Evolutionary conservation across 2,113 vertebrate species (phyloP).

Genomic region (Aplodontia rufa): DNA sequence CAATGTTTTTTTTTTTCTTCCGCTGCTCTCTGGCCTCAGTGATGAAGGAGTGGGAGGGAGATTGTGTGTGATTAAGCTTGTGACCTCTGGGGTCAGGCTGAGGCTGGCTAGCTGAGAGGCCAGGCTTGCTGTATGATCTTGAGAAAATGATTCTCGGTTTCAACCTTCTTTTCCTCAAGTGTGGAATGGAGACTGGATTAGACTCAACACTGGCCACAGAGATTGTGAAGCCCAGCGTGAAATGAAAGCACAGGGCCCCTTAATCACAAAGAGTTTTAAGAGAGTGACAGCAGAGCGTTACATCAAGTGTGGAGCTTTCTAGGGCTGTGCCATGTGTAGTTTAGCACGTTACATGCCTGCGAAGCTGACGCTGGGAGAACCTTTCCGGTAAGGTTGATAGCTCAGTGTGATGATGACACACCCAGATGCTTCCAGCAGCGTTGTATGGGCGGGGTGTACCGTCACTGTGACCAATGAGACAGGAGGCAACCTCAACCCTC

Average conservation of each 20-base stretch:
- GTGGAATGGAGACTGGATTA: background rate
- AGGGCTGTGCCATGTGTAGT: no score
- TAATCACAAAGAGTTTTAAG: background rate
- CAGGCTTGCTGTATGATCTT: background rate
- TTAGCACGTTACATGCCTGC: rapidly evolving
- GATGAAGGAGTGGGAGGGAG: background rate
- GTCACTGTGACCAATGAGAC: background rate
- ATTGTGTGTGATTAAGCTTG: background rate
- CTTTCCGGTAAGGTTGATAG: background rate
- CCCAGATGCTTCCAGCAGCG: background rate
- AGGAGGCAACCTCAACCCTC: background rate
- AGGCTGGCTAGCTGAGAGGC: background rate
- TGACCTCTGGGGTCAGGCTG: background rate
- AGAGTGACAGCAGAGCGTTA: background rate
- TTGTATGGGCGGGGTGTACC: no score
- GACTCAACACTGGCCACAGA: background rate
- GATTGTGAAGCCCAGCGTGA: background rate
- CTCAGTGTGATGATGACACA: no score
- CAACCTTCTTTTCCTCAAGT: background rate
- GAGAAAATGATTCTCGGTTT: background rate
- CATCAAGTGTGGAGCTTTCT: no score
- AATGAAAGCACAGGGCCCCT: background rate
- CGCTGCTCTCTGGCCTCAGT: background rate
- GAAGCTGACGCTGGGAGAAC: background rate
- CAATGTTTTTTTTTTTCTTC: background rate